A percentile compares a stretch with the other conserved stretches of the same genome.
These are phyloP conservation scores for Carabus problematicus DNA, from an alignment of 2,888 invertebrate species.

Conservation along the genomic window DNA sequence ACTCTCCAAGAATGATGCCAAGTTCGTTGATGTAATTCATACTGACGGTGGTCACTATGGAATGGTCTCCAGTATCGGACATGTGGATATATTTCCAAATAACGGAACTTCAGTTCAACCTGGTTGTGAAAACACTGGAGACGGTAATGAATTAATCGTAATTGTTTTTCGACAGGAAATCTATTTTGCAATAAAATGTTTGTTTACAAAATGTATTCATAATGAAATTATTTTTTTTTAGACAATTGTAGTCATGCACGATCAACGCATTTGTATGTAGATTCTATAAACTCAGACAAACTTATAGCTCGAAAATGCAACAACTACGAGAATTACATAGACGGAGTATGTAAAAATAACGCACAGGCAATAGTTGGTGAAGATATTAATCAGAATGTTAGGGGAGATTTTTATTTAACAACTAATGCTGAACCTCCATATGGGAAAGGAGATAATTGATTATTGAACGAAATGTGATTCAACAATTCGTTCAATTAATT, in stretches of 20 bases:
- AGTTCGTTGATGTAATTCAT: constrained; percentile 68
- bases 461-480: too few species aligned
- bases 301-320: constrained; percentile 46
- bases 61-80: constrained; percentile 62
- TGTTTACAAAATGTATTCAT: not conserved
- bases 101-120: constrained; percentile 64
- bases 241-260: constrained; percentile 50
- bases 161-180: not conserved
- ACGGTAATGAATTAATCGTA: constrained; percentile 19
- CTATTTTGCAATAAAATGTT: not conserved
- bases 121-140: constrained; percentile 55
- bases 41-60: constrained; percentile 63
- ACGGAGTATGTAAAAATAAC: constrained; percentile 46
- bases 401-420: constrained; percentile 48
- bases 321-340: constrained; percentile 46
- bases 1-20: constrained; percentile 63
- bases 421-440: constrained; percentile 43
- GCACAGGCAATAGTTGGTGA: constrained; percentile 48
- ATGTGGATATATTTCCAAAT: constrained; percentile 67
- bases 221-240: constrained; percentile 26
- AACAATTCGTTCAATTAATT: too few species aligned
- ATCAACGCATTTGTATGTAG: constrained; percentile 47
- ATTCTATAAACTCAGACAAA: constrained; percentile 46
- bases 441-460: constrained; percentile 16
- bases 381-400: constrained; percentile 43